phyloP scores from a whole-genome alignment of 2,797 vertebrate genomes.

The Hozukius guyotensis region DNA sequence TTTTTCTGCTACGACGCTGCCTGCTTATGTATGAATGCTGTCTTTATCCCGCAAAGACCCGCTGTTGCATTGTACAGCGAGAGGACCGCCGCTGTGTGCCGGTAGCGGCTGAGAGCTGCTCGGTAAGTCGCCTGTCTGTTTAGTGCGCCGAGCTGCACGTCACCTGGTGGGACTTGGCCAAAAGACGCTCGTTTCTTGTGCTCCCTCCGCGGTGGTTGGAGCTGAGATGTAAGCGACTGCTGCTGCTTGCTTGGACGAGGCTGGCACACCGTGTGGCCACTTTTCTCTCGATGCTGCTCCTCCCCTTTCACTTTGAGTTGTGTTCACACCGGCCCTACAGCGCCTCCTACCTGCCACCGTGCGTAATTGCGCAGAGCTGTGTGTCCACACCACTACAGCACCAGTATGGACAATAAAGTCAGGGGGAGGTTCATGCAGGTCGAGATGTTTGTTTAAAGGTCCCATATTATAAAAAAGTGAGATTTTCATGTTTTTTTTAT shows the following conservation, averaged over 20 bases:
- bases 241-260: constrained; percentile 57
- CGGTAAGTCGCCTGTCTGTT: constrained; percentile 45
- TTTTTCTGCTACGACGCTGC: constrained; percentile 57
- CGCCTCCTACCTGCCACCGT: constrained; percentile 63
- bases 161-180: constrained; percentile 63
- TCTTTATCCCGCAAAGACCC: constrained; percentile 71
- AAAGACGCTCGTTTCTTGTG: constrained; percentile 51
- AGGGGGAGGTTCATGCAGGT: not conserved
- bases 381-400: not conserved
- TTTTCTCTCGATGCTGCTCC: constrained; percentile 82
- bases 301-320: constrained; percentile 75
- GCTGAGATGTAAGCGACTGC: constrained; percentile 71
- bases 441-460: not conserved
- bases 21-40: constrained; percentile 62
- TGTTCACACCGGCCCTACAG: constrained; percentile 65
- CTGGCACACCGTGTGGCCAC: constrained; percentile 82
- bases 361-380: constrained; percentile 37
- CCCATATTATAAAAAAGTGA: too few relatives aligned
- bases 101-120: constrained; percentile 30
- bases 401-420: not conserved
- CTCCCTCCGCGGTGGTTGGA: constrained; percentile 51
- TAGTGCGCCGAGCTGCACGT: constrained; percentile 44
- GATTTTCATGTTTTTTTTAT: too few relatives aligned
- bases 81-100: constrained; percentile 34
- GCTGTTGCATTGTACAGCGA: constrained; percentile 71